Percentiles rank a stretch among this genome's conserved stretches.
phyloP scores from a whole-genome alignment of 1,140 invertebrate genomes.

The Calliphora vicina region DNA sequence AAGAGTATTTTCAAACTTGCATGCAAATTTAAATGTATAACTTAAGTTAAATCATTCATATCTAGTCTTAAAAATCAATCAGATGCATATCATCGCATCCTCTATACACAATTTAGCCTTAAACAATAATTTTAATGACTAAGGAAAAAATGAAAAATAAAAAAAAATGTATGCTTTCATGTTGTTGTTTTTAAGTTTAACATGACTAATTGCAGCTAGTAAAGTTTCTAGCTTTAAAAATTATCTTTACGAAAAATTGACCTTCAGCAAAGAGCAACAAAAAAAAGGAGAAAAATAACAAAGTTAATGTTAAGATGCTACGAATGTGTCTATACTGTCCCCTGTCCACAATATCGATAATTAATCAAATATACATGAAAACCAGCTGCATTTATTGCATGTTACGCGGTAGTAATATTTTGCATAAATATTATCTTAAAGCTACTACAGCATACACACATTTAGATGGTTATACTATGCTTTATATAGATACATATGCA shows the following conservation, averaged over 20 bases:
- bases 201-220: constrained; percentile 9
- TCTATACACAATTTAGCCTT: constrained; percentile 5
- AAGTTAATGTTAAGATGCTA: background rate
- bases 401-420: background rate
- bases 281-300: background rate
- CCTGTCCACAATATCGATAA: background rate
- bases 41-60: background rate
- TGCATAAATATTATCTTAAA: constrained; percentile 3
- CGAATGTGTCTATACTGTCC: background rate
- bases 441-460: background rate
- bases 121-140: constrained; percentile 14
- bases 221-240: background rate
- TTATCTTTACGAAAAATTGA: background rate
- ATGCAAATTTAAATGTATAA: background rate
- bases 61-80: constrained; percentile 14
- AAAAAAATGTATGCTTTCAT: background rate
- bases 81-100: constrained; percentile 4
- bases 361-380: constrained; percentile 14
- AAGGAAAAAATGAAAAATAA: background rate
- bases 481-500: too few relatives aligned
- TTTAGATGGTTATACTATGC: background rate
- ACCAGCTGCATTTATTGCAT: constrained; percentile 15
- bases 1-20: background rate
- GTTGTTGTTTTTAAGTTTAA: background rate
- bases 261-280: constrained; percentile 5